Evolutionary conservation across 2,113 vertebrate species (phyloP).

Genomic region (Dicrurus megarhynchus): DNA sequence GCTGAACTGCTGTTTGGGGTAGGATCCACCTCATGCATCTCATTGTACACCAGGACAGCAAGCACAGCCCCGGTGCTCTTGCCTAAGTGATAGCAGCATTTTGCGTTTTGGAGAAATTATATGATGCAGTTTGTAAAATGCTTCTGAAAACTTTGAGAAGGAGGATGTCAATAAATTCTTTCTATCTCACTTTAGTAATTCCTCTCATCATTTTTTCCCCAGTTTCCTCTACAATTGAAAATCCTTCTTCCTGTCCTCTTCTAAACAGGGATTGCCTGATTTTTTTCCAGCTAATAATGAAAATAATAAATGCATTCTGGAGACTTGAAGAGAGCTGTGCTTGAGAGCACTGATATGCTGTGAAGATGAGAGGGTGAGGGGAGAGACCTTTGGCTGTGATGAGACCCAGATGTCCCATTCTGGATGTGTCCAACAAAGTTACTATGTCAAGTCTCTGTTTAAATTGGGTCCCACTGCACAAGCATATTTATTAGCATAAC

Average conservation of each 20-base stretch:
- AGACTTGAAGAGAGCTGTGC: background rate
- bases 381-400: conserved; percentile 18
- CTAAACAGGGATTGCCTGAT: background rate
- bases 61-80: background rate
- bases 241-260: background rate
- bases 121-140: background rate
- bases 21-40: no score
- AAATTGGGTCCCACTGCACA: conserved; percentile 17
- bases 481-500: conserved; percentile 26
- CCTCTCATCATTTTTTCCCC: background rate
- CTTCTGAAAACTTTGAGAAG: background rate
- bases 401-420: conserved; percentile 35
- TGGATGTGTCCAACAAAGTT: conserved; percentile 3
- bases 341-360: background rate
- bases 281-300: background rate
- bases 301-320: conserved; percentile 8
- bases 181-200: background rate
- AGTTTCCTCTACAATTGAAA: background rate
- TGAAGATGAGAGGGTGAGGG: conserved; percentile 14
- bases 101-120: background rate
- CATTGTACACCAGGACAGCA: background rate
- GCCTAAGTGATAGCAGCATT: background rate
- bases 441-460: conserved; percentile 18
- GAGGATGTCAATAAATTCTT: background rate
- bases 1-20: background rate